Evolutionary conservation across 2,888 invertebrate species (phyloP).

Genomic region (Heteromyza rotundicornis): DNA sequence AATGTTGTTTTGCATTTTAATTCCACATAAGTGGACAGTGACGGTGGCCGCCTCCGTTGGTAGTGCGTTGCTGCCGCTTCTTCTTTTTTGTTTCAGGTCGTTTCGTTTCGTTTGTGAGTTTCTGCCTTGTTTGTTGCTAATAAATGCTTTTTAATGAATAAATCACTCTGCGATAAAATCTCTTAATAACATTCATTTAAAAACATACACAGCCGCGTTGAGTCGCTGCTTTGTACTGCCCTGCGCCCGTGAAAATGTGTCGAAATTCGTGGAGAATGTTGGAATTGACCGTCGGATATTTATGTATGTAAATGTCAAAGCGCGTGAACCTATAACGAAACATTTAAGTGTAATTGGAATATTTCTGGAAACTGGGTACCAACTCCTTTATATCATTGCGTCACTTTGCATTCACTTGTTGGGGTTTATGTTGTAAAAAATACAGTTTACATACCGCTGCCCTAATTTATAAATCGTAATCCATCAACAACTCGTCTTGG

Average conservation of each 20-base stretch:
- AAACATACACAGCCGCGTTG: slow-evolving; percentile 39
- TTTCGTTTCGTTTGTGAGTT: slow-evolving; percentile 33
- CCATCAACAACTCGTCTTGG: no score
- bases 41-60: no score
- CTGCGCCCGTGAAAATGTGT: not conserved
- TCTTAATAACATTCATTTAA: slow-evolving; percentile 61
- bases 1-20: slow-evolving; percentile 55
- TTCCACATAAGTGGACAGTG: slow-evolving; percentile 50
- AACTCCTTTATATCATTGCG: no score
- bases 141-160: slow-evolving; percentile 62
- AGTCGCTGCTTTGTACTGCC: not conserved
- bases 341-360: no score
- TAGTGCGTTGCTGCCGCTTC: slow-evolving; percentile 15
- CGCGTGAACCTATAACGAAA: no score
- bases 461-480: no score
- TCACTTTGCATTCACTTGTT: no score
- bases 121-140: slow-evolving; percentile 53
- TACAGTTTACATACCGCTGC: no score
- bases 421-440: no score
- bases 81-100: slow-evolving; percentile 25
- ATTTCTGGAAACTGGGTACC: no score
- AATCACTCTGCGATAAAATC: slow-evolving; percentile 62
- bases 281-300: not conserved
- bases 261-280: slow-evolving; percentile 27
- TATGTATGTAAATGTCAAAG: no score